Evolutionary conservation across 2,113 vertebrate genomes (phyloP), one percentile per base, ranked within the genome.

Genomic region (Pampusana beccarii): DNA sequence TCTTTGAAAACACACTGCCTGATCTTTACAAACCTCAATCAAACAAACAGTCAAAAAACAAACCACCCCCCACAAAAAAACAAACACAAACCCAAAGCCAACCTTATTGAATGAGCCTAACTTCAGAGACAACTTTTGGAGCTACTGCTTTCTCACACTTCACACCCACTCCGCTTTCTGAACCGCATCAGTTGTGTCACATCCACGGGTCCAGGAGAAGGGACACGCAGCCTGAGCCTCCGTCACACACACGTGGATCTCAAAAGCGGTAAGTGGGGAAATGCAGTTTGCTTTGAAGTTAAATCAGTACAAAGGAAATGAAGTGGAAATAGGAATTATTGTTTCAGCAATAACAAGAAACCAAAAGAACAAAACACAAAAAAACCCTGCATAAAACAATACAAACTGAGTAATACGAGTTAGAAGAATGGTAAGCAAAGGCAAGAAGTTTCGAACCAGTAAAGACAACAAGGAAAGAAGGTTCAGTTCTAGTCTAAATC

Each of bases 351-450:
- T 28, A 88, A 75, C 53, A 57, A 46, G 44, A 46, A 46, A 46
- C 44, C 16, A 15, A 13, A 84, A 16, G 24, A 23, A 42, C 10
- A 53, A 60, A 57, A 36, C 12, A 48, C 58, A 54, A 2, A 21
- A 46, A 51, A 25, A 3, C 17, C 18, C 18, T 1, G 8, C 44
- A 46, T 18, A 46, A 46, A 46, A 46, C 44, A 46, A 46, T 13
- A 4, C 34, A 50, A 26, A 26, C 36, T 3, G 7, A 53, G 44
- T 18, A 44, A 40, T 1, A 21, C 0, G 2, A 62, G 11, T 26
- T 4, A 21, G 56, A 74, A 77, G 31, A 69, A 58, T 2, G 5
- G 40, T 34, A 62, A 88, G 61, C 36, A 74, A 84, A 24, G 13
- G 46, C 16, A 66, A 78, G 31, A 79, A 42, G 29, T 34, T 62